Evolutionary conservation across 2,888 invertebrate species (phyloP).

Genomic region (Synanthedon vespiformis): DNA sequence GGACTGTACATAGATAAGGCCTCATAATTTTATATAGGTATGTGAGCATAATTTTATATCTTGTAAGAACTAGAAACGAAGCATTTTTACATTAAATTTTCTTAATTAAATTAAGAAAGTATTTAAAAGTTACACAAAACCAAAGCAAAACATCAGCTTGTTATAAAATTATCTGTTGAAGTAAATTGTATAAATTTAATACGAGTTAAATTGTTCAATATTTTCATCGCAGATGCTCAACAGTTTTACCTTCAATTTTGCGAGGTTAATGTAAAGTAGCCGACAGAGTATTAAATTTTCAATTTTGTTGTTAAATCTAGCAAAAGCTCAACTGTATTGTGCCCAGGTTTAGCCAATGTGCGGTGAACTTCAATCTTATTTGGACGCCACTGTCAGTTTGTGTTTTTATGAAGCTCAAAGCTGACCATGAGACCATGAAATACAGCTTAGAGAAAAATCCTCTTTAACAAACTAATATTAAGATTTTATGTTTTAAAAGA

Average conservation of each 20-base stretch:
- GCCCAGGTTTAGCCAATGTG: background rate
- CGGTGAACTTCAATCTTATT: background rate
- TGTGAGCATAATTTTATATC: too few relatives aligned
- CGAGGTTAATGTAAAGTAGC: conserved; percentile 6
- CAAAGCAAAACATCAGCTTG: too few relatives aligned
- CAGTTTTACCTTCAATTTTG: background rate
- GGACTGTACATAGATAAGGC: too few relatives aligned
- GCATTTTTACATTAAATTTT: too few relatives aligned
- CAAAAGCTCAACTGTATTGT: background rate
- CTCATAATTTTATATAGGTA: too few relatives aligned
- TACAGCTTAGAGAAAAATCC: too few relatives aligned
- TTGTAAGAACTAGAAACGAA: too few relatives aligned
- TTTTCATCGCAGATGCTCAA: background rate
- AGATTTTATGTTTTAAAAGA: too few relatives aligned
- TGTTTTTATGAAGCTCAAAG: background rate
- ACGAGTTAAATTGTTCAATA: background rate
- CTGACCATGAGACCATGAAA: too few relatives aligned
- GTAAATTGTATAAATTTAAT: background rate
- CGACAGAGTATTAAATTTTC: conserved; percentile 33
- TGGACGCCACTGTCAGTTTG: background rate
- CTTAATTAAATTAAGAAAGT: too few relatives aligned
- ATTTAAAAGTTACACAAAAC: too few relatives aligned
- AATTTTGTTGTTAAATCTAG: conserved; percentile 15
- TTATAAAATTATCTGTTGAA: background rate
- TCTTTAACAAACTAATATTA: too few relatives aligned